Base-by-base conservation (phyloP, 2,797 vertebrate genomes). In the Aythya fuligula region DNA sequence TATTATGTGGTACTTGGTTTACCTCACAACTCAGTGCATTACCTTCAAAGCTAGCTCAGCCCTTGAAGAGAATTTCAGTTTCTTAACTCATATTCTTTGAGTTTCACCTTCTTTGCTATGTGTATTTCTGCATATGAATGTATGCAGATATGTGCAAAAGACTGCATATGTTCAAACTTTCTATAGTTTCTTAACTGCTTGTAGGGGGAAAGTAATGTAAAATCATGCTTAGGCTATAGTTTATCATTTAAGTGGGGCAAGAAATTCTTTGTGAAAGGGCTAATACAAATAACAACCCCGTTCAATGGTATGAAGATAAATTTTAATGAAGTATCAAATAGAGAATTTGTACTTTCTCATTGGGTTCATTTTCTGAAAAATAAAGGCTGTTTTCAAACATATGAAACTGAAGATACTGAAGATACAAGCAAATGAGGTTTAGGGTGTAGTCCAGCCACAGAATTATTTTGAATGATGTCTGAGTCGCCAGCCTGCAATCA, bases 141-240 rank as follows among this genome's bases (percentile, higher is more conserved):
- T 73, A 84, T 95, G 91, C 79, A 93, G 74, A 90, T 94, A 34
- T 78, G 62, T 94, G 80, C 36, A 95, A 94, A 93, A 89, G 5
- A 28, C 8, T 78, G 41, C 64, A 54, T 76, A 60, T 61, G 22
- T 71, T 82, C 49, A 13, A 83, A 85, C 13, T 93, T 92, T 49
- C 51, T 76, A 3, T 45, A 73, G 51, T 22, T 72, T n/a, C 65
- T 95, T 58, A 75, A 89, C 51, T 53, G 54, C 56, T 27, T 60
- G 36, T 49, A 83, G 34, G 53, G 30, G 20, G 12, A 69, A 81
- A 93, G 38, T 25, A 67, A 82, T 89, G 13, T 32, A 49, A 64
- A 65, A 20, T 20, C 28, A 12, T 39, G 4, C n/a, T 75, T 57
- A 47, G 19, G n/a, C 28, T 86, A 15, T 25, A 70, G 47, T 84